Evolutionary conservation across 2,797 vertebrate species (phyloP), one percentile per base, ranked within the genome.

Genomic region (Simalia tracyae): DNA sequence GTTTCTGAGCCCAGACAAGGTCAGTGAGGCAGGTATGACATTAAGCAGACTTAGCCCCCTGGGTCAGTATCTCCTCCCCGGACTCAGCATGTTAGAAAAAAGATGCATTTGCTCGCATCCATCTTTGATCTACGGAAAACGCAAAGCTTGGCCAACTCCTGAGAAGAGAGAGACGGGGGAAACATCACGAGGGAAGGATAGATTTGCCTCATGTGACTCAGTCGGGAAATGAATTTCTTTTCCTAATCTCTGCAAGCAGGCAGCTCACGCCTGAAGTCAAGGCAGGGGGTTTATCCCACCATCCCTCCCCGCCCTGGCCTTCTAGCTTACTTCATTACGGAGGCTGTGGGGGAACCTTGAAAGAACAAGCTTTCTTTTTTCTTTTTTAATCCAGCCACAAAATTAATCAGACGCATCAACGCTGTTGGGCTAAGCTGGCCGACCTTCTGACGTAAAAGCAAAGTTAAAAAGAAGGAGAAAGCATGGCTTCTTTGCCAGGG

Each of bases 321-420:
- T 85, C 50, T 57, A 50, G 63, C 89, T 90, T 0, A 0, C 89
- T 88, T 60, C 89, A 89, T 91, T 63, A 63, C 10, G 64, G 64
- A 19, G 54, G 42, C 15, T 19, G 64, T 8, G 1, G 26, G 7
- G 64, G 26, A 28, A 10, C 85, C 0, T 0, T 0, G 2, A 87
- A 90, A 3, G 46, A 96, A 28, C 64, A 87, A 94, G 0, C 6
- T 0, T 50, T 61, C 86, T 90, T 54, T 54, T 54, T 54, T 54
- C 6, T 93, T 89, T 9, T 88, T 9, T 92, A 92, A 93, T 91
- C 92, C 84, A 36, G 9, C 88, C 87, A n/a, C 61, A 91, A 91
- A 50, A 36, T 85, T 93, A 85, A 94, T 87, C 72, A 94, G 89
- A 66, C 63, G 56, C 86, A 91, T 64, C 42, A 84, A 92, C 92